Percentiles rank a stretch among this genome's conserved stretches.
Conservation (phyloP, 1,140 invertebrate genomes). For the Drosophila eugracilis region DNA sequence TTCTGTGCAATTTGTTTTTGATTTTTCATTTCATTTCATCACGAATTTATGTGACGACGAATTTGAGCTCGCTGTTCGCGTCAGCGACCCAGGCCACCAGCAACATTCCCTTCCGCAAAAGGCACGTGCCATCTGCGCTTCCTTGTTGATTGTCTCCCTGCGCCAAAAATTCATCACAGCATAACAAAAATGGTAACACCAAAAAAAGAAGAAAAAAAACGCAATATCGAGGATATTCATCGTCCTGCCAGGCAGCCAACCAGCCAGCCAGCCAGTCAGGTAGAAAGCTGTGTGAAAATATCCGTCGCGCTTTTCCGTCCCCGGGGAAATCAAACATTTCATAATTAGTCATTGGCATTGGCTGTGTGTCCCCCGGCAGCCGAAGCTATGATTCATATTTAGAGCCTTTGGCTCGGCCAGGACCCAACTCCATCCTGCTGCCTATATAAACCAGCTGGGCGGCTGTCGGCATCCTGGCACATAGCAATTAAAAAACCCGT, state of each 20-base stretch:
- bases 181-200: conserved; percentile 26
- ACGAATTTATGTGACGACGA: conserved; percentile 66
- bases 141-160: conserved; percentile 65
- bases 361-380: conserved; percentile 44
- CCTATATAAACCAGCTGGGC: conserved; percentile 3
- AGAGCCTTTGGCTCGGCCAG: conserved; percentile 36
- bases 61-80: conserved; percentile 1
- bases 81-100: neutral
- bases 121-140: conserved; percentile 55
- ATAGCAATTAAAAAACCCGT: conserved; percentile 78
- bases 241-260: conserved; percentile 38
- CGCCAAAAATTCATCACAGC: conserved; percentile 52
- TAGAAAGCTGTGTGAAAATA: conserved; percentile 65
- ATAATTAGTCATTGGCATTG: conserved; percentile 84
- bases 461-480: conserved; percentile 45
- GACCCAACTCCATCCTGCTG: conserved; percentile 9
- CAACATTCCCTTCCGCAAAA: conserved; percentile 1
- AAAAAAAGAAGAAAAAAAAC: conserved; percentile 50
- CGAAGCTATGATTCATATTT: conserved; percentile 72
- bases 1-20: conserved; percentile 80
- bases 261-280: conserved; percentile 33
- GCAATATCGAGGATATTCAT: conserved; percentile 62
- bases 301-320: conserved; percentile 70
- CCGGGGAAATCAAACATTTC: conserved; percentile 84
- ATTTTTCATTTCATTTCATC: conserved; percentile 82